Conservation (phyloP, 2,113 vertebrate species). For the Charadrius vociferus region DNA sequence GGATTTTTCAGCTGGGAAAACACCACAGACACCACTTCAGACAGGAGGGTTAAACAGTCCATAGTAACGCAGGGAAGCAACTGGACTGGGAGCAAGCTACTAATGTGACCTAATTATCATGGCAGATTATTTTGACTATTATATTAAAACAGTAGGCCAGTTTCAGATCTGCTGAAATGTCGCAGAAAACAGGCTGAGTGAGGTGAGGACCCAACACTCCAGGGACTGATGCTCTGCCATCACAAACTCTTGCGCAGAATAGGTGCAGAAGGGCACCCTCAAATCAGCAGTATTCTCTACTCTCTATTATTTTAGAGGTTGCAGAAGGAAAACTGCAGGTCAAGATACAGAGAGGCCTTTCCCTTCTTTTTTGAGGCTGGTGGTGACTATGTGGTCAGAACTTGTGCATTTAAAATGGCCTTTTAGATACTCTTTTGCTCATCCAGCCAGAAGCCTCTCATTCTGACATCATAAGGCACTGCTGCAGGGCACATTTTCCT, state of each 20-base stretch:
- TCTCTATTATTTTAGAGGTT: background rate
- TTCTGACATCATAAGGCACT: conserved; percentile 18
- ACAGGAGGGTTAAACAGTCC: background rate
- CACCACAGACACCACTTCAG: background rate
- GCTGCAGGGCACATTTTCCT: conserved; percentile 14
- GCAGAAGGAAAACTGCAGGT: background rate
- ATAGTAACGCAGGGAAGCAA: background rate
- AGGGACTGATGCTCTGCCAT: background rate
- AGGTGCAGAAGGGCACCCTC: background rate
- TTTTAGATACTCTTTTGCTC: background rate
- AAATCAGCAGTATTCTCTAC: background rate
- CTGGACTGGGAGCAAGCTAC: background rate
- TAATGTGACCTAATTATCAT: background rate
- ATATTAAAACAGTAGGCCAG: background rate
- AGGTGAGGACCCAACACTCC: background rate
- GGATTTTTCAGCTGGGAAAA: background rate
- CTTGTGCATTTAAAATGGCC: background rate
- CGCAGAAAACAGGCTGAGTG: background rate
- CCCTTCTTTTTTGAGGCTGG: background rate
- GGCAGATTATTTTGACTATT: background rate
- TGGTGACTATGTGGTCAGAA: background rate
- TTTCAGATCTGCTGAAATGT: background rate
- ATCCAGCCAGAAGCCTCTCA: background rate
- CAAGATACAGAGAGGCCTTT: background rate
- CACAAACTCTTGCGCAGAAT: accelerated